Base-by-base conservation (phyloP, 2,888 invertebrate species). In the Spodoptera littoralis region DNA sequence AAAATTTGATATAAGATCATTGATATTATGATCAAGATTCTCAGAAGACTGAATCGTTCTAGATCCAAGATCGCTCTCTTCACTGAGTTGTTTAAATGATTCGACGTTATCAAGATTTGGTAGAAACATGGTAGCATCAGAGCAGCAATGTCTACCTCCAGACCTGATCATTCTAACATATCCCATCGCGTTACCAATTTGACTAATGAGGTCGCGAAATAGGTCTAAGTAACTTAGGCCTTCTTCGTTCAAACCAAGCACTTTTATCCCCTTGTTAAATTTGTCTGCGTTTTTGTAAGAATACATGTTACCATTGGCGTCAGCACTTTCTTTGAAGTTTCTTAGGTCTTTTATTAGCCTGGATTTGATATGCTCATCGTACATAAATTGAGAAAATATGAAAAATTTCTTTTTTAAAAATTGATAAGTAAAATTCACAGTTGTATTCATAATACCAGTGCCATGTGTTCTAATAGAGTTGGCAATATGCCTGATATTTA, bases 381-480 rank as follows among this genome's bases (percentile, higher is more conserved):
- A 99, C 90, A 99, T 96, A 88, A 99, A 99, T 90, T 99, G 99
- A 0, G 99, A 99, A 88, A 99, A 98, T 0, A 97, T 97, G 80
- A 97, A 97, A 83, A 99, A 97, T 89, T 99, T 99, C 79, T 98
- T 97, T 76, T 98, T 96, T 73, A 99, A 94, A 91, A 99, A 99
- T 91, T 99, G 99, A 91, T 98, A 98, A 0, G 98, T 98, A 81
- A 97, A 98, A 87, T 98, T 98, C 72, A 97, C 98, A 0, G 98
- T 98, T 0, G 98, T 98, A 84, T 98, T 98, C 96, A 99, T 98
- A 68, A 99, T 98, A 8, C 99, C 99, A 9, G 97, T 98, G 41
- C 99, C 99, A 86, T 99, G 99, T 0, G 99, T 99, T 80, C 99
- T 96, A 77, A 99, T 98, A 0, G 99, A 99, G 92, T 99, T 99